Base-by-base conservation (phyloP, 2,888 invertebrate genomes). In the Agrotis clavis region DNA sequence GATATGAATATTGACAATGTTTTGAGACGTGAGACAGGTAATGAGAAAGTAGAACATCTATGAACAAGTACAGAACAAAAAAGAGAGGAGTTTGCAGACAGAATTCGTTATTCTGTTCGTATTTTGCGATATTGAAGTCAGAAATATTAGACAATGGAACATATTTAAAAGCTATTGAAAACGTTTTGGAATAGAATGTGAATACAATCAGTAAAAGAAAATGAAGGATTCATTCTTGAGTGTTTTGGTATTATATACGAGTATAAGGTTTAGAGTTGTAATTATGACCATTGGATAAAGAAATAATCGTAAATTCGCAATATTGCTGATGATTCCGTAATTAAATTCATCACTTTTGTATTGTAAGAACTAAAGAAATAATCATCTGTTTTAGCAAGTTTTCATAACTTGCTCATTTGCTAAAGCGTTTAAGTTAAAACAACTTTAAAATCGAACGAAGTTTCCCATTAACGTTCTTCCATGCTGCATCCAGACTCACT, bases 401-500 rank as follows among this genome's bases (percentile, higher is more conserved):
- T 25, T 47, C 9, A 25, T 48, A 45, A 60, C 47, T 67, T 35
- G 47, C 45, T 57, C 59, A 70, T 66, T 66, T 54, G 53, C 66
- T 30, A 59, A 48, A 78, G n/a, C 45, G 35, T 65, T 68, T 54
- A 77, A 67, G 53, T 61, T 74, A 63, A 48, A 47, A 35, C 41
- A 63, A 71, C 51, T 82, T 60, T 59, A 67, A 72, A 77, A 79
- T 72, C 64, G 56, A 70, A 75, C 60, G 59, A 57, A 81, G 78
- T 74, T 66, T 65, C 75, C 81, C 79, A 84, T 84, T 83, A 81
- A 64, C 71, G 67, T 57, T 59, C 50, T 67, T 81, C 72, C 56
- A 66, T 68, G 66, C 64, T 71, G 63, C 59, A 77, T 72, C 71
- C 66, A 69, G 69, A 69, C 77, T 77, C 61, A 48, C 18, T 83